phyloP scores from a whole-genome alignment of 2,888 invertebrate genomes.

The Pammene aurita region DNA sequence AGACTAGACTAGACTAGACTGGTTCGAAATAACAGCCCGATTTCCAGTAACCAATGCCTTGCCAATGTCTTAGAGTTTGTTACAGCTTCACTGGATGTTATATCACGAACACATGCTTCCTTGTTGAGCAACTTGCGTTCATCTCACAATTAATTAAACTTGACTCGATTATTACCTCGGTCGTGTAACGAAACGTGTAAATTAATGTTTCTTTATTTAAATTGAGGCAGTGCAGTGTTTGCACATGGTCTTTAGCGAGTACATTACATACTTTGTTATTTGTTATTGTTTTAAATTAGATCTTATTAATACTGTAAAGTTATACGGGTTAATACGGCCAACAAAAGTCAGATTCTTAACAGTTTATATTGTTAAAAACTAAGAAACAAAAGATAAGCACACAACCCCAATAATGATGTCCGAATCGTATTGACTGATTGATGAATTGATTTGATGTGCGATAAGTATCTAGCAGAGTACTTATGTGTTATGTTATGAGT shows the following conservation, averaged over 20 bases:
- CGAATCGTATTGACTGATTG: too few relatives aligned
- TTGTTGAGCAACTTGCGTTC: conserved; percentile 44
- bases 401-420: neutral
- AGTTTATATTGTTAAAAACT: too few relatives aligned
- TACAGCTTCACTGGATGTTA: conserved; percentile 43
- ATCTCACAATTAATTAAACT: conserved; percentile 45
- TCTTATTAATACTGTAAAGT: neutral
- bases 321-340: too few relatives aligned
- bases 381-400: too few relatives aligned
- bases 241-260: neutral
- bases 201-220: conserved; percentile 10
- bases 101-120: conserved; percentile 44
- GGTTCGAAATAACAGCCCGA: conserved; percentile 31
- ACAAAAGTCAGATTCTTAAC: too few relatives aligned
- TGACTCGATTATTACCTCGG: conserved; percentile 30
- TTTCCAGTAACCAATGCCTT: conserved; percentile 34
- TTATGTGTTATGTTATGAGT: neutral
- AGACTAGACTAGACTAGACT: too few relatives aligned
- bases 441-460: neutral
- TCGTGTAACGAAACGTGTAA: conserved; percentile 18
- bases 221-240: neutral
- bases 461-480: neutral
- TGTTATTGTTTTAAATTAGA: neutral
- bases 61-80: conserved; percentile 24
- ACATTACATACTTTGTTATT: neutral